Evolutionary conservation across 2,113 vertebrate genomes (phyloP).

Genomic region (Corydoras sp.): DNA sequence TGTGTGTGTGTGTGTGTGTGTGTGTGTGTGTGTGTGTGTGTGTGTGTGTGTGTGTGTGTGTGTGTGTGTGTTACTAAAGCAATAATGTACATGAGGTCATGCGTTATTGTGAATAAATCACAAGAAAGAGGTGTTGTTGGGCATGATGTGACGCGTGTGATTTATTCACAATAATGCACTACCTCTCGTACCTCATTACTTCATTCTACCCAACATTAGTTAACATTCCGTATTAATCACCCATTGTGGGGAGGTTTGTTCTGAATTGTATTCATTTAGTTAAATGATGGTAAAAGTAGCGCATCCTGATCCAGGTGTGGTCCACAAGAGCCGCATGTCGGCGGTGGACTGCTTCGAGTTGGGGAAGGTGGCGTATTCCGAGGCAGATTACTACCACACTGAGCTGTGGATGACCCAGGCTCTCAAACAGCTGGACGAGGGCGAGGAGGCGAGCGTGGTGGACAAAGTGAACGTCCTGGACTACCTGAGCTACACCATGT

Average conservation of each 20-base stretch:
- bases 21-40: background rate
- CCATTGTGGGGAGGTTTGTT: too few species aligned
- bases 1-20: constrained; percentile 10
- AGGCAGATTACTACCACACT: constrained; percentile 93
- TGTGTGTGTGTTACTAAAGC: too few species aligned
- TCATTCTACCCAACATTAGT: too few species aligned
- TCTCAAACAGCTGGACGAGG: constrained; percentile 80
- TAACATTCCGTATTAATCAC: too few species aligned
- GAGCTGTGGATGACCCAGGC: constrained; percentile 97
- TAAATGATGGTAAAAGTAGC: background rate
- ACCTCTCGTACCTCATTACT: too few species aligned
- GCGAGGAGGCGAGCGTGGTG: constrained; percentile 81
- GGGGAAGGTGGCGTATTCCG: constrained; percentile 89
- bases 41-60: too few species aligned
- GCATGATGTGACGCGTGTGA: too few species aligned
- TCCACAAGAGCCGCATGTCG: constrained; percentile 81
- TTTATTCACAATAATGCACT: too few species aligned
- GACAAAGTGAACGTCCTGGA: constrained; percentile 79
- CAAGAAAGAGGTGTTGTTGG: too few species aligned
- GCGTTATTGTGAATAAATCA: too few species aligned
- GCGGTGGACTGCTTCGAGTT: constrained; percentile 94
- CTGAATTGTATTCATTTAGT: too few species aligned
- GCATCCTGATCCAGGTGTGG: constrained; percentile 70
- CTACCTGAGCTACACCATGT: constrained; percentile 70
- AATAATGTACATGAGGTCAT: too few species aligned